phyloP scores from a whole-genome alignment of 2,888 invertebrate genomes.

The Phengaris alcon region DNA sequence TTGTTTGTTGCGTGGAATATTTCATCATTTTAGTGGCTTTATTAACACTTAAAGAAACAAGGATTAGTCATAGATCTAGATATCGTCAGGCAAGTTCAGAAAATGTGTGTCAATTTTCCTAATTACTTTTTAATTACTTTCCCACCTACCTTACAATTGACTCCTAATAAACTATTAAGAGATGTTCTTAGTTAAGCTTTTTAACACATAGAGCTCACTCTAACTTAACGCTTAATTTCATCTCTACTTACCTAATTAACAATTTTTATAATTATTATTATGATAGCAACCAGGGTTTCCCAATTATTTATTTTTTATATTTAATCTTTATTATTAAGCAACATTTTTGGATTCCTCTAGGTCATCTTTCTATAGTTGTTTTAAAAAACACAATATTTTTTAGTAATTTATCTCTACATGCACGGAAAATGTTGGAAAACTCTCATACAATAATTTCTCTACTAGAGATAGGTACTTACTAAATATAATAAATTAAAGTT shows the following conservation, averaged over 20 bases:
- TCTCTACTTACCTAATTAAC: not conserved
- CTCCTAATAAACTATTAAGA: not conserved
- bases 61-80: conserved; percentile 7
- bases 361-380: no score
- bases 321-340: no score
- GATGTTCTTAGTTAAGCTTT: not conserved
- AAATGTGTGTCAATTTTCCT: not conserved
- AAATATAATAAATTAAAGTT: no score
- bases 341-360: no score
- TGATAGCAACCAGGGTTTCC: not conserved
- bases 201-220: not conserved
- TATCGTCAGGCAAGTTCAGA: not conserved
- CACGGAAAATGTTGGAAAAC: no score
- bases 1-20: conserved; percentile 2
- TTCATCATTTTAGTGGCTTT: not conserved
- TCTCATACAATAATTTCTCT: no score
- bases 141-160: not conserved
- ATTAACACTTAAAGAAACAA: conserved; percentile 1
- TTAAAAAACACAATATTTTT: no score
- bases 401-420: no score
- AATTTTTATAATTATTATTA: not conserved
- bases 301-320: no score
- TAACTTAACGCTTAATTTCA: not conserved
- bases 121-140: conserved; percentile 1
- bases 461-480: no score